A percentile compares a stretch with the other conserved stretches of the same genome.
phyloP scores from a whole-genome alignment of 2,113 vertebrate species.

The Tringa solitaria region DNA sequence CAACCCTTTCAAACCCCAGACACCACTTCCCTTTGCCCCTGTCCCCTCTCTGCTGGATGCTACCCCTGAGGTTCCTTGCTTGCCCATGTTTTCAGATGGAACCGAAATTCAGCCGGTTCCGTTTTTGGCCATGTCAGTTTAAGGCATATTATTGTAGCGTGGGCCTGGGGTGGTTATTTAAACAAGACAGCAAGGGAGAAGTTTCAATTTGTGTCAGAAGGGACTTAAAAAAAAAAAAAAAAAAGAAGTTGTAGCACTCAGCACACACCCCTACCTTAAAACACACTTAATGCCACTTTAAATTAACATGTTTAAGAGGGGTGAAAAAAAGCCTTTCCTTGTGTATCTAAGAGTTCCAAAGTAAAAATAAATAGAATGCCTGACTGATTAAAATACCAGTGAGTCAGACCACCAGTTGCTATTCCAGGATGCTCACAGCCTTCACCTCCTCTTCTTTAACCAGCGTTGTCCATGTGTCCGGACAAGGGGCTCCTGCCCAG shows the following conservation, averaged over 20 bases:
- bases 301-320: neutral
- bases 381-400: constrained; percentile 48
- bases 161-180: neutral
- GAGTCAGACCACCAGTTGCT: constrained; percentile 50
- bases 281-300: neutral
- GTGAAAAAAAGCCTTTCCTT: neutral
- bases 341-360: neutral
- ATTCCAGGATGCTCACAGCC: constrained; percentile 34
- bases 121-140: neutral
- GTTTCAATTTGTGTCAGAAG: constrained; percentile 50
- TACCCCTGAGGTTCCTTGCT: neutral
- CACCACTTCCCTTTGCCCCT: neutral
- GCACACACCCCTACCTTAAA: neutral
- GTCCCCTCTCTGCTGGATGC: neutral
- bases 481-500: neutral
- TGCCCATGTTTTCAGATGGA: neutral
- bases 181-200: constrained; percentile 15
- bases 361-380: constrained; percentile 55
- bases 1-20: rapidly evolving
- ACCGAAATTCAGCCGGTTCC: constrained; percentile 22
- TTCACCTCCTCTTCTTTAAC: neutral
- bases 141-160: neutral
- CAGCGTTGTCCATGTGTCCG: rapidly evolving
- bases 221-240: neutral
- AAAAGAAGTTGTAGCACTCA: neutral